Evolutionary conservation across 2,113 vertebrate genomes (phyloP), one percentile per base, ranked within the genome.

Genomic region (Sterrhoptilus dennistouni): DNA sequence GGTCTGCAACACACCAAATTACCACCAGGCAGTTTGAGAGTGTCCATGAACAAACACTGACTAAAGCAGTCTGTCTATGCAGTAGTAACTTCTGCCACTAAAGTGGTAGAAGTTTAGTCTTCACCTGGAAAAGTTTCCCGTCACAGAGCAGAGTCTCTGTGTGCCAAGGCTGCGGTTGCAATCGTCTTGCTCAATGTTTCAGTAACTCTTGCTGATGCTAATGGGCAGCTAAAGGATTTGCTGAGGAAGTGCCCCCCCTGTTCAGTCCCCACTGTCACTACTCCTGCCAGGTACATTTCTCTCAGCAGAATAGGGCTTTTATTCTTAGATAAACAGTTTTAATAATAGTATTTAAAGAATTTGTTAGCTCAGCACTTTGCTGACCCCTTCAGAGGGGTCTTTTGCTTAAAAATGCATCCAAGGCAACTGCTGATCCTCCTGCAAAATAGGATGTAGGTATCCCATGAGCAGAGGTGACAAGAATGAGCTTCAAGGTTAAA

Each of bases 391-490:
- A 54, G 14, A 50, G 27, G 61, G 25, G 42, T 25, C 50, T 36
- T 57, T 93, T 57, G 17, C 18, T 85, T 80, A 74, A 83, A 93
- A 93, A 65, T 15, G n/a, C 36, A 61, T 45, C 42, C 54, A 85
- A 53, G 22, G 40, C 12, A 84, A 60, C 24, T 49, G 23, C 40
- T 69, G 35, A 49, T 76, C 66, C 86, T 70, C n/a, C n/a, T 66
- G 44, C 36, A 68, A 84, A 83, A 10, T 2, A 12, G 17, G 6
- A 63, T 20, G 29, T 6, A 59, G 27, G 12, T 16, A 74, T 24
- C 22, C 31, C 0, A 0, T 8, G 13, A 68, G 44, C 9, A 66
- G 38, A 72, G 44, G 40, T 68, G 63, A 69, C 4, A 0, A 42
- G 12, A 63, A 11, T 36, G 42, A 95, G 7, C n/a, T 93, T 60